These are phyloP conservation scores for Hippopotamus amphibius DNA, from an alignment of 2,113 vertebrate genomes.

Conservation along the genomic window DNA sequence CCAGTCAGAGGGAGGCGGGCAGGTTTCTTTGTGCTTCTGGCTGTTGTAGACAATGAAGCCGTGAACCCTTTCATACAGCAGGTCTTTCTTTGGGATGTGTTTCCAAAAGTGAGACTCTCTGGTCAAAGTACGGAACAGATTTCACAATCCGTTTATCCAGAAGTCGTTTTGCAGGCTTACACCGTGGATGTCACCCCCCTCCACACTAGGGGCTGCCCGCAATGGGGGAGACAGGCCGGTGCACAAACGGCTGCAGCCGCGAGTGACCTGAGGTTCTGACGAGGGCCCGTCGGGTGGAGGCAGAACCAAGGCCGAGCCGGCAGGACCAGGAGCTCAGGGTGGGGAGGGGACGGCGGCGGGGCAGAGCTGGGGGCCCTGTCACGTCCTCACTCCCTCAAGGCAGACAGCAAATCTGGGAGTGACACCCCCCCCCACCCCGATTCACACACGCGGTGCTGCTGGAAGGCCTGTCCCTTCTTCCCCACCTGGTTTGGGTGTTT, in stretches of 20 bases:
- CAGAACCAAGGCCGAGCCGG: fast-evolving
- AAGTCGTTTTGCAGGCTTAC: neutral
- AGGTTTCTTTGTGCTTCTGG: no score
- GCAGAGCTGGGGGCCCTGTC: neutral
- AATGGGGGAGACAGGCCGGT: neutral
- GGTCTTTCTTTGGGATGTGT: neutral
- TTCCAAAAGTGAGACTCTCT: neutral
- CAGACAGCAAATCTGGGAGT: neutral
- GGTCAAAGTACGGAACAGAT: neutral
- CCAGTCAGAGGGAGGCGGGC: fast-evolving
- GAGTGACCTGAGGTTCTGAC: fast-evolving
- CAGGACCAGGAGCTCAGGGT: neutral
- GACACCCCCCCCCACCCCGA: no score
- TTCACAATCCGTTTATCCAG: neutral
- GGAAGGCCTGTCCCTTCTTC: no score
- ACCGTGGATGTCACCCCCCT: neutral
- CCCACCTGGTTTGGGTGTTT: neutral
- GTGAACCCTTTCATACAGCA: neutral
- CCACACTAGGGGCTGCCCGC: neutral
- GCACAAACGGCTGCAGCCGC: fast-evolving
- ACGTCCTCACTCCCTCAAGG: neutral
- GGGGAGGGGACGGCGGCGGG: fast-evolving
- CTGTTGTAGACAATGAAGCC: neutral
- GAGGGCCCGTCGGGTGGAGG: neutral
- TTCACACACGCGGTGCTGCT: no score